Evolutionary conservation across 1,140 invertebrate genomes (phyloP).

Genomic region (Platorchestia sp.): DNA sequence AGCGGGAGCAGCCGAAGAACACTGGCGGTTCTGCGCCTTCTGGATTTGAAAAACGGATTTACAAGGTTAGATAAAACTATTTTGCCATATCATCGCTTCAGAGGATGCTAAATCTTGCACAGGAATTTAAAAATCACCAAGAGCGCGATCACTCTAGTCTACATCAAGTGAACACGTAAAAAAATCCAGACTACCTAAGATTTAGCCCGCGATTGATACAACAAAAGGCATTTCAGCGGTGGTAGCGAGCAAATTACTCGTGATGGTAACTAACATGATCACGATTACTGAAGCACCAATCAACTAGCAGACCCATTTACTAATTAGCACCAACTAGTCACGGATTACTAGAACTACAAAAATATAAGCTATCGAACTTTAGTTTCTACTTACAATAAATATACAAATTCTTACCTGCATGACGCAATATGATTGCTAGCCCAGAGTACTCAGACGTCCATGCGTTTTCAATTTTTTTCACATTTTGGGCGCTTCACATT

Average conservation of each 20-base stretch:
- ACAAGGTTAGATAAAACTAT: not conserved
- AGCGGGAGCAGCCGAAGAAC: too few relatives aligned
- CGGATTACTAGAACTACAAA: not conserved
- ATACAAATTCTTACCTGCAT: not conserved
- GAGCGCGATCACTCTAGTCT: too few relatives aligned
- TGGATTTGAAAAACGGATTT: not conserved
- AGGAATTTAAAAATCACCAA: not conserved
- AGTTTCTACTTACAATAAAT: not conserved
- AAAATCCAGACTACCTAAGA: not conserved
- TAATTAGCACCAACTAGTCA: conserved; percentile 8
- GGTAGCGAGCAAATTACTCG: not conserved
- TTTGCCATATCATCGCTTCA: not conserved
- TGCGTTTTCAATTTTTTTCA: not conserved
- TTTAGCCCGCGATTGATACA: not conserved
- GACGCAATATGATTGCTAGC: not conserved
- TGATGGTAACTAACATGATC: not conserved
- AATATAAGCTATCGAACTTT: not conserved
- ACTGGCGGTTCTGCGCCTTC: too few relatives aligned
- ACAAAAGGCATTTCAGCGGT: not conserved
- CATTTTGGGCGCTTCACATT: not conserved
- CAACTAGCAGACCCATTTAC: not conserved
- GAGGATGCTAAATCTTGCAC: not conserved
- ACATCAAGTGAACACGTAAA: not conserved
- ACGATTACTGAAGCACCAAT: not conserved
- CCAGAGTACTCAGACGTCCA: not conserved